Evolutionary conservation across 2,888 invertebrate genomes (phyloP), one percentile per base, ranked within the genome.

Genomic region (Lumbricus terrestris): DNA sequence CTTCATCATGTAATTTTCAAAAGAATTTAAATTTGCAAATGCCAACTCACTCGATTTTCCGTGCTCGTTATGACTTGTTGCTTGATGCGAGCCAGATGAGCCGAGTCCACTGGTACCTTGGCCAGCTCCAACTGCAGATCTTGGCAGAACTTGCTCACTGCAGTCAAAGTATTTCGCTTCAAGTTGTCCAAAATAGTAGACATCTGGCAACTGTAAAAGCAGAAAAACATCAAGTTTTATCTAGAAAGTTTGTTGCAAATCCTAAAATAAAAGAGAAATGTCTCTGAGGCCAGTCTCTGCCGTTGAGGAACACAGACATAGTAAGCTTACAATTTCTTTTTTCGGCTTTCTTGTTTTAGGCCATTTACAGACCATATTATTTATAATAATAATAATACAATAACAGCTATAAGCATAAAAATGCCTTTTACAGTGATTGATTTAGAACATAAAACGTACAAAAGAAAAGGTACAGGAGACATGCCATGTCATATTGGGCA

Each of bases 31-130:
- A 69, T n/a, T 69, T 69, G 69, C n/a, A 69, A 69, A 69, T 69
- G 69, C n/a, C 69, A 85, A 85, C 85, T 85, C 85, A 85, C 85
- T 37, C 85, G 85, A 85, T 85, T 85, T 85, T 85, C 85, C 37
- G 85, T 35, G 85, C 85, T 85, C 8, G 35, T 37, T 23, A 85
- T 35, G 8, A 85, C 37, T 37, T 85, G 85, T 23, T 85, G 85
- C 15, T 3, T 37, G 5, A 85, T 34, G 37, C 85, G 85, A 85
- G 34, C 34, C 35, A 85, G 85, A 34, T 85, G 15, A 23, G 13
- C 35, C 3, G 85, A 85, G 23, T 85, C 6, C 23, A 85, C 35
- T 85, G 85, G 37, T 85, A 85, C 37, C 1, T 18, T 37, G 37
- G 6, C 85, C 8, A 85, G 85, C 8, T 34, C 85, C 35, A 37